Conservation (phyloP, 2,888 invertebrate species). For the Eupithecia vulgata region DNA sequence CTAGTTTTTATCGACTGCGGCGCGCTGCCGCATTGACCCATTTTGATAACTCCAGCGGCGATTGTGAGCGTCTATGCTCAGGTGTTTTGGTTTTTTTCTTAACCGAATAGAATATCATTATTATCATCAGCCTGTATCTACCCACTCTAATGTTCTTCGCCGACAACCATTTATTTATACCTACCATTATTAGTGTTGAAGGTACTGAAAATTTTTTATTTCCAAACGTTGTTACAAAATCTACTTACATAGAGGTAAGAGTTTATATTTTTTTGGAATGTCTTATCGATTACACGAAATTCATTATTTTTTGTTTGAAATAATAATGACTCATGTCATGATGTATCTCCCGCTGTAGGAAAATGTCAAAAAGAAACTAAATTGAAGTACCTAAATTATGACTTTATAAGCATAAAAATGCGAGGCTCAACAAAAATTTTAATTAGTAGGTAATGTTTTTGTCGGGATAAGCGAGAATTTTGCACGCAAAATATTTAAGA, state of each 20-base stretch:
- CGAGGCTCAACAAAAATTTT: background rate
- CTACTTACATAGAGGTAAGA: no score
- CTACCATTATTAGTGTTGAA: background rate
- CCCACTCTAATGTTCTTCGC: no score
- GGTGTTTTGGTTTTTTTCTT: slow-evolving; percentile 47
- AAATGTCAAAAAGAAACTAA: background rate
- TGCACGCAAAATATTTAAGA: background rate
- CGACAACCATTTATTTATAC: background rate
- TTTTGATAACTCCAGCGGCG: slow-evolving; percentile 80
- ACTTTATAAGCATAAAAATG: background rate
- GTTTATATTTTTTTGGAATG: background rate
- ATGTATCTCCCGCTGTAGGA: background rate
- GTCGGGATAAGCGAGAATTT: background rate
- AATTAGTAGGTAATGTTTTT: background rate
- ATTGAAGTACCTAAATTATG: background rate
- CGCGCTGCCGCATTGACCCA: slow-evolving; percentile 77
- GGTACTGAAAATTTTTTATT: background rate
- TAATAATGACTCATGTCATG: background rate
- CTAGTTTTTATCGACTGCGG: slow-evolving; percentile 60
- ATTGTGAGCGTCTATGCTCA: slow-evolving; percentile 70
- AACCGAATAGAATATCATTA: background rate
- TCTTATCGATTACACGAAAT: background rate
- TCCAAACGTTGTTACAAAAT: background rate
- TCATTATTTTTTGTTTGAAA: background rate
- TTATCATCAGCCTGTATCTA: background rate